A percentile compares a stretch with the other conserved stretches of the same genome.
Evolutionary conservation across 2,797 vertebrate genomes (phyloP).

Genomic region (Brotula barbata): DNA sequence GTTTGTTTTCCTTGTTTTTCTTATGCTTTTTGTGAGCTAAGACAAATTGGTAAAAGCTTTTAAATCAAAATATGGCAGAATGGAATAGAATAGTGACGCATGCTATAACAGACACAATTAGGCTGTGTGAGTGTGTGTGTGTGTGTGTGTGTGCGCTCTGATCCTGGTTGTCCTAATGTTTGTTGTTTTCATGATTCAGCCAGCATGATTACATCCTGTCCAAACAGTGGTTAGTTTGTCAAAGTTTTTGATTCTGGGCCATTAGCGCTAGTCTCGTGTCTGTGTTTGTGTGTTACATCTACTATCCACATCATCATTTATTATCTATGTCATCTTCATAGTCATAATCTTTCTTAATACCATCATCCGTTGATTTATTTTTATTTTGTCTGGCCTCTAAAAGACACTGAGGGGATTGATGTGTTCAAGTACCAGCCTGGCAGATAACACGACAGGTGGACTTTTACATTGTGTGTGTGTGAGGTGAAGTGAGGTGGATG

Average conservation of each 20-base stretch:
- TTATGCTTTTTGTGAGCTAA: too few relatives aligned
- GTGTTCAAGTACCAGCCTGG: conserved; percentile 36
- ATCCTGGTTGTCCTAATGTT: background rate
- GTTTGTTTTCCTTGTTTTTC: too few relatives aligned
- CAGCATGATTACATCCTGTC: conserved; percentile 2
- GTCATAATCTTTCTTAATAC: conserved; percentile 2
- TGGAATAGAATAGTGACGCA: too few relatives aligned
- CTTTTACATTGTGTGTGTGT: conserved; percentile 25
- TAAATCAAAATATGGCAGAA: too few relatives aligned
- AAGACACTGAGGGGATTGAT: conserved; percentile 31
- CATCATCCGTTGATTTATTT: conserved; percentile 20
- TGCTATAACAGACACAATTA: too few relatives aligned
- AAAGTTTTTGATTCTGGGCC: background rate
- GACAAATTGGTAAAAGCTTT: too few relatives aligned
- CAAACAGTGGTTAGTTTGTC: conserved; percentile 1
- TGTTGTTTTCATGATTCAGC: background rate
- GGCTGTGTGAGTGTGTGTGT: background rate
- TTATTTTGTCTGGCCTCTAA: conserved; percentile 11
- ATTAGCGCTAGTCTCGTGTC: background rate
- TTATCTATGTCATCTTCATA: conserved; percentile 11
- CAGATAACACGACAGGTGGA: conserved; percentile 20
- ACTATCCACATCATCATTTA: conserved; percentile 1
- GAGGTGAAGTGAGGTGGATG: too few relatives aligned
- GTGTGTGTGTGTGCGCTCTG: background rate
- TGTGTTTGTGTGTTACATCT: conserved; percentile 1